These are phyloP conservation scores for Keiferia lycopersicella DNA, from an alignment of 2,888 invertebrate genomes.

Conservation along the genomic window DNA sequence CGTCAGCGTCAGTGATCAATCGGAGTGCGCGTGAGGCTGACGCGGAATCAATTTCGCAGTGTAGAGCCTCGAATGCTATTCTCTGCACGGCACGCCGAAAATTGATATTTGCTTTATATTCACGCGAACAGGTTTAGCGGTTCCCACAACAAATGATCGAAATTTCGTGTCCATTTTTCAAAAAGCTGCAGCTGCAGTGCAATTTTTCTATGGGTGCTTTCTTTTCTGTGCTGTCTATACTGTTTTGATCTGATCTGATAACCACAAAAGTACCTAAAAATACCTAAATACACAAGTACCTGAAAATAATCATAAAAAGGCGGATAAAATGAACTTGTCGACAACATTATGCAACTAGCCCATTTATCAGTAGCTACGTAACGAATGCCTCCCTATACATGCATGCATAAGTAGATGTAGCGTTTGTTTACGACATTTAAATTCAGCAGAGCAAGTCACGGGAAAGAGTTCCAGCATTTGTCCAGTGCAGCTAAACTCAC, in stretches of 20 bases:
- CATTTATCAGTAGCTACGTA: not conserved
- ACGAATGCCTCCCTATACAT: not conserved
- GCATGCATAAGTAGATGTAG: conserved; percentile 30
- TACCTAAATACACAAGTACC: not conserved
- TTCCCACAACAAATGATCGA: conserved; percentile 8
- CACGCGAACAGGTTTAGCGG: conserved; percentile 27
- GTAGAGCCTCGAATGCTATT: conserved; percentile 42
- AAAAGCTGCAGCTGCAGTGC: conserved; percentile 8
- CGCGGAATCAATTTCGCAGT: conserved; percentile 52
- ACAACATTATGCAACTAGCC: not conserved
- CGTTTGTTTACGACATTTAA: conserved; percentile 62
- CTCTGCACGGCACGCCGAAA: conserved; percentile 37
- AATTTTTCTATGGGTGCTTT: conserved; percentile 4
- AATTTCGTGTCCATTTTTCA: conserved; percentile 17
- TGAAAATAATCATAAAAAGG: not conserved
- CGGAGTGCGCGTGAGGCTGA: conserved; percentile 46
- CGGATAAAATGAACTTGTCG: not conserved
- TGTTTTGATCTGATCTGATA: not conserved
- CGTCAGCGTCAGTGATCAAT: conserved; percentile 26
- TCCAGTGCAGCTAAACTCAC: conserved; percentile 68
- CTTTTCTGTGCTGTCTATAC: not conserved
- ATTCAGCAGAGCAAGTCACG: conserved; percentile 62
- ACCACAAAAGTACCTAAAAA: not conserved
- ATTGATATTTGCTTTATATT: conserved; percentile 31
- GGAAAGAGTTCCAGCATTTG: conserved; percentile 74